Base-by-base conservation (phyloP, 2,888 invertebrate genomes). In the Phaonia tiefii region DNA sequence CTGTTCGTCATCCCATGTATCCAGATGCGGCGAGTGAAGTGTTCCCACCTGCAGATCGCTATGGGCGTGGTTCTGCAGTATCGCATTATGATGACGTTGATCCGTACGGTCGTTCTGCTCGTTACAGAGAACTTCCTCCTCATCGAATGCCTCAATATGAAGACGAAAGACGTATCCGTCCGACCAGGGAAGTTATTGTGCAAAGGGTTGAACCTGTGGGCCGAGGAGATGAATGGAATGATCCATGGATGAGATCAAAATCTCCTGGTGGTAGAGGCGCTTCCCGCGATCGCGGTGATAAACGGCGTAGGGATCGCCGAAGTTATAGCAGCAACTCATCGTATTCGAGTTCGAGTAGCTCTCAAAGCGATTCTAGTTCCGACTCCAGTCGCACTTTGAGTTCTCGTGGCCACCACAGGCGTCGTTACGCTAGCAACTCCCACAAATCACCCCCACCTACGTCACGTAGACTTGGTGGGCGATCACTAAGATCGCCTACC, bases 221-320 rank as follows among this genome's bases (percentile, higher is more conserved):
- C 71, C 93, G 93, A 54, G 95, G 94, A 0, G 98, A 98, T 89
- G 98, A 98, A 86, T 98, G 98, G 98, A 96, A 95, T 54, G 98
- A 98, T 91, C 98, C 98, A 0, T 98, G 98, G 98, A 97, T 97
- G 95, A 91, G 95, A 39, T 93, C 93, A 2, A 95, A 94, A 85
- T 94, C 94, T 2, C 94, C 94, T 0, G 89, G 91, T 89, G 92
- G 93, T 0, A 88, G 90, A 4, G 88, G 88, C 15, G 79, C 83
- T 1, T 90, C 88, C 0, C 88, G 89, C 15, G 88, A 88, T 20
- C 87, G 87, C 1, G 87, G 86, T 0, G 90, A 89, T 2, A 88
- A 89, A 49, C 85, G 89, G 1, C 87, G 89, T 0, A 87, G 89
- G 1, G 89, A 88, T 82, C 86, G 86, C n/a, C 85, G 88, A 10